Evolutionary conservation across 2,888 invertebrate species (phyloP).

Genomic region (Ophion costatus): DNA sequence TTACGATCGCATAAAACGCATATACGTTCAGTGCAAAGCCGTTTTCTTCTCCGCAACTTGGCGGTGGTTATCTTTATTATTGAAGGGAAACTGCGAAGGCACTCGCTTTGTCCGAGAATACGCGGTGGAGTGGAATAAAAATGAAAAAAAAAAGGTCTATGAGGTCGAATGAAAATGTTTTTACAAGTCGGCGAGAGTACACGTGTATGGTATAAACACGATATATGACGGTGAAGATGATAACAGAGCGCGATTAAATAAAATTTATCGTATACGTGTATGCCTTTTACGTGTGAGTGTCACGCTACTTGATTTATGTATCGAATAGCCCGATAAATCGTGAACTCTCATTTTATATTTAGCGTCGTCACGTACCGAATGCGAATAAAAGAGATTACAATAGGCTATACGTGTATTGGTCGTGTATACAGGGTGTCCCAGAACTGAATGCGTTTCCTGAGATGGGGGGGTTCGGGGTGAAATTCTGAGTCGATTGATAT

Average conservation of each 20-base stretch:
- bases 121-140: background rate
- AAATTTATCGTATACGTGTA: constrained; percentile 40
- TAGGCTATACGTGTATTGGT: background rate
- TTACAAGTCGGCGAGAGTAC: background rate
- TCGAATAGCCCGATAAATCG: constrained; percentile 50
- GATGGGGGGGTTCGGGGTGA: too few species aligned
- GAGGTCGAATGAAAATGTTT: constrained; percentile 43
- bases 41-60: constrained; percentile 2
- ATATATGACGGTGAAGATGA: constrained; percentile 2
- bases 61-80: constrained; percentile 10
- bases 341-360: constrained; percentile 48
- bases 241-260: constrained; percentile 41
- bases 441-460: too few species aligned
- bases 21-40: constrained; percentile 40
- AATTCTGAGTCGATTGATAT: too few species aligned
- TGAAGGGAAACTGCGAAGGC: constrained; percentile 37
- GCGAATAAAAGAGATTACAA: constrained; percentile 16
- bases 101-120: background rate
- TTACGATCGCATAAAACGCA: constrained; percentile 75
- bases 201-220: background rate
- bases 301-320: constrained; percentile 43
- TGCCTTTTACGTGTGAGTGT: background rate
- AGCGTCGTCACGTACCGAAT: constrained; percentile 11
- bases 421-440: too few species aligned
- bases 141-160: constrained; percentile 5